Evolutionary conservation across 2,888 invertebrate genomes (phyloP), one percentile per base, ranked within the genome.

Genomic region (Noctua fimbriata): DNA sequence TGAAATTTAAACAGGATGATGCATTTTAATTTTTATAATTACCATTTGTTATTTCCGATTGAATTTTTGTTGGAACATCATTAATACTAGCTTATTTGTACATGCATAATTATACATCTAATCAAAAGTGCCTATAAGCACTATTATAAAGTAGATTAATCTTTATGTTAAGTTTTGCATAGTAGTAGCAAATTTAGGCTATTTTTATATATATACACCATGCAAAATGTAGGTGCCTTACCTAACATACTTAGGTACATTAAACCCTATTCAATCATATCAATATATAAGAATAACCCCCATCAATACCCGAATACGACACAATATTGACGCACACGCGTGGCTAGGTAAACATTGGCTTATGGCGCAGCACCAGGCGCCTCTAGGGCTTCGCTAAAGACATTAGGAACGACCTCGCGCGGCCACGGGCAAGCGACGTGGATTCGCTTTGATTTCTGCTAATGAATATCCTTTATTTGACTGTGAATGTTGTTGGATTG

Each of bases 351-450:
- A 92, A 93, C 92, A 92, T 83, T 73, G 85, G 89, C 88, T 91
- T 91, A 92, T 75, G 82, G 81, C 82, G 76, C 82, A 86, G 58
- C 66, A 65, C 86, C 78, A 10, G 58, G 24, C 70, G 79, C 36
- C 80, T 77, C 86, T 90, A 88, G 82, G 94, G 94, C 93, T 94
- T 94, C 94, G 83, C 87, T 94, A 93, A 94, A 92, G 91, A 92
- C 89, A 94, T 94, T 94, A 94, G 41, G 73, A 74, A 12, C 76
- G 92, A 78, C 93, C 93, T 93, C 92, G 93, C 80, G 69, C 82
- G 86, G 86, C 88, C 93, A 91, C 89, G 92, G 90, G 69, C 91
- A 83, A 70, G 58, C 80, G 79, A 80, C 87, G 82, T 90, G 89
- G 55, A 80, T 76, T 76, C 79, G 49, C 85, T 88, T 79, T 89